Evolutionary conservation across 2,888 invertebrate genomes (phyloP), one percentile per base, ranked within the genome.

Genomic region (Augochlorella aurata): DNA sequence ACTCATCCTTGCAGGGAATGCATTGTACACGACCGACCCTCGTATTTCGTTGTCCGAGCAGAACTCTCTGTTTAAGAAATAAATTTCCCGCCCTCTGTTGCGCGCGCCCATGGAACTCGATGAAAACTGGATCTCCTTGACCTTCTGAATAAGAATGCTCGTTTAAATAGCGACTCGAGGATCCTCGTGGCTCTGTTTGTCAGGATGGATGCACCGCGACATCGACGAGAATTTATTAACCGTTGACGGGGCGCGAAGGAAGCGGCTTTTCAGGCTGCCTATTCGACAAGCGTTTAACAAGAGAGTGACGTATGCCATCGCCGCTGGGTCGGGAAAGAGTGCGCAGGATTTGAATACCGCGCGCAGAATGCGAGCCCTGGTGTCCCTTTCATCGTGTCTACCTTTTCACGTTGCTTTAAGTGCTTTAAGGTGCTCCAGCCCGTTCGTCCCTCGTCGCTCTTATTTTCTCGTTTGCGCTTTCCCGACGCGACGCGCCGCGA

Each of bases 391-490:
- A 68, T 54, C 71, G 7, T 29, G 50, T 52, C n/a, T 52, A 52
- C 29, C 70, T 69, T 77, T 75, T 68, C 74, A 68, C 70, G 58
- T 67, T 71, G 21, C 77, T 77, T 61, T 61, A 69, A 82, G 74
- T 49, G 68, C 79, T 66, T 72, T 73, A 29, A 69, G 58, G 18
- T 69, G 52, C 61, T 61, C 49, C 18, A 38, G 38, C 38, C 38
- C 38, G 38, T 49, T 5, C 50, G 49, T 29, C 52, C 50, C 24
- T 5, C 24, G 49, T 8, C 65, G 52, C 70, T 29, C 73, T 71
- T 80, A 77, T 80, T 83, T 77, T 45, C 73, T 74, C 74, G 72
- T 77, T 78, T 77, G 16, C 71, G n/a, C 67, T 2, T 38, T 68
- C 58, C 29, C 38, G 38, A 38, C 4, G 47, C 14, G 69, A 50